These are phyloP conservation scores for Bos taurus DNA, from an alignment of 2,113 vertebrate genomes.

Conservation along the genomic window ARS-UCD2.0 NC_037348.1:41339001-41339500, in stretches of 20 bases:
- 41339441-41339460: constrained; percentile 7
- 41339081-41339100: background rate
- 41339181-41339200: background rate
- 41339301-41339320: constrained; percentile 8
- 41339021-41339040: background rate
- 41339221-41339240: constrained; percentile 99
- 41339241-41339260: constrained; percentile 98
- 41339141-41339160: background rate
- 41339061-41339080: background rate
- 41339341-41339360: constrained; percentile 14
- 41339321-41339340: constrained; percentile 7
- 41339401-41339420: background rate
- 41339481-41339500: constrained; percentile 21
- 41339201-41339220: constrained; percentile 83
- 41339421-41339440: constrained; percentile 37
- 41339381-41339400: constrained; percentile 38
- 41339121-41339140: constrained; percentile 17
- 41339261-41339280: constrained; percentile 90
- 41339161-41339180: constrained; percentile 25
- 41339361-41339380: background rate
- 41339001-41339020: background rate
- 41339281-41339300: constrained; percentile 88
- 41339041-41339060: background rate
- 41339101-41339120: background rate
- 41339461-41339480: background rate